Evolutionary conservation across 1,140 invertebrate genomes (phyloP).

Genomic region (Zaprionus gabonicus): DNA sequence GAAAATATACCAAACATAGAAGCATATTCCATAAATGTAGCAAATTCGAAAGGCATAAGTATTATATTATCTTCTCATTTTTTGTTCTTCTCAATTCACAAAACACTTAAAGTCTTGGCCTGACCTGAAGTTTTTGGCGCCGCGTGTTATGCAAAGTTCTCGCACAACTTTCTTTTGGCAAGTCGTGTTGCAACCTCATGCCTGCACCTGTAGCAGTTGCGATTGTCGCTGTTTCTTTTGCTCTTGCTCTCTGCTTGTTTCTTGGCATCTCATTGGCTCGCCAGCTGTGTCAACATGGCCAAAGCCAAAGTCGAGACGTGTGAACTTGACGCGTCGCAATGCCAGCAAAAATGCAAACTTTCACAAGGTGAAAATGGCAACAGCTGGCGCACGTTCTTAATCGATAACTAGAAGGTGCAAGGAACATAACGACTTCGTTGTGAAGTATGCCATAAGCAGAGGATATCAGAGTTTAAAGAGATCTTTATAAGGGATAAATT

Average conservation of each 20-base stretch:
- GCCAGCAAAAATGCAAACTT: constrained; percentile 32
- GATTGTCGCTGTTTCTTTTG: constrained; percentile 20
- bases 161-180: constrained; percentile 41
- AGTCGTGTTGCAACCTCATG: constrained; percentile 37
- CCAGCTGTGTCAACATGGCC: constrained; percentile 55
- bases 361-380: constrained; percentile 56
- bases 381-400: constrained; percentile 37
- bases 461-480: no score
- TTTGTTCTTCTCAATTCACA: not conserved
- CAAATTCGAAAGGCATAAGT: no score
- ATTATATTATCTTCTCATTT: no score
- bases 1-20: no score
- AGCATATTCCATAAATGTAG: no score
- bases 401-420: not conserved
- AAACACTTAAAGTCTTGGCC: not conserved
- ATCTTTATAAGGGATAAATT: not conserved
- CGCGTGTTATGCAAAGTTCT: constrained; percentile 39
- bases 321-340: constrained; percentile 48
- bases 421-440: not conserved
- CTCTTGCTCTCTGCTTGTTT: not conserved
- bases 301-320: constrained; percentile 2
- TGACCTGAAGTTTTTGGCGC: constrained; percentile 32
- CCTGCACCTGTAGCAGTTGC: constrained; percentile 33
- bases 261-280: constrained; percentile 7
- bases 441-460: not conserved